Evolutionary conservation across 1,140 invertebrate genomes (phyloP), one percentile per base, ranked within the genome.

Genomic region (Drosophila seguyi): DNA sequence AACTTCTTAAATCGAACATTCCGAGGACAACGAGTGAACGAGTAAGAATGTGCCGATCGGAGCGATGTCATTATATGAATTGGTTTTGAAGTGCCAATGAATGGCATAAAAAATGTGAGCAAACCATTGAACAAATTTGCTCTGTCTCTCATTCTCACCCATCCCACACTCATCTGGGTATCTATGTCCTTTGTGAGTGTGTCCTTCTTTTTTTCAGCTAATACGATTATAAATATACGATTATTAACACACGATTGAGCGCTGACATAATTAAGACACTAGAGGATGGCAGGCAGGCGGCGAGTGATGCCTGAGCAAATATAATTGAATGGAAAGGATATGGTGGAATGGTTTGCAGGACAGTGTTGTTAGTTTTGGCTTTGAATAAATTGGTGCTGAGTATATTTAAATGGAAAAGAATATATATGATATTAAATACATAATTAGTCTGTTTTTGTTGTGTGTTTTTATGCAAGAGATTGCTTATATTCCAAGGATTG

Each of bases 191-290:
- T 78, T 88, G 77, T 82, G 73, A 53, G 18, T 78, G 71, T 55
- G 58, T 38, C 27, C 36, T 45, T 29, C 56, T 34, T 56, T 44
- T 66, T 67, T 68, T 60, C 65, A 47, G 55, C 78, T 90, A 90
- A 90, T 81, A 81, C 81, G 85, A 90, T 90, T 90, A 90, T 90
- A 90, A 90, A 90, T 90, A 90, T 90, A 47, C 85, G 85, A 90
- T 90, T 90, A 90, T 85, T 90, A 85, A 90, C 85, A 90, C 85
- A 90, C 85, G 85, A 90, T 90, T 90, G 85, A 78, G 57, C 66
- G 74, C 56, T 81, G 85, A 90, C 85, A 90, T 90, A 90, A 90
- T 90, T 90, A 90, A 90, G 85, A 90, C 85, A 90, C 66, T 65
- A 79, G 77, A 75, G 75, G 36, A 62, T 60, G 53, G 42, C 61